Evolutionary conservation across 1,140 invertebrate species (phyloP), one percentile per base, ranked within the genome.

Genomic region (Drosophila simulans): DNA sequence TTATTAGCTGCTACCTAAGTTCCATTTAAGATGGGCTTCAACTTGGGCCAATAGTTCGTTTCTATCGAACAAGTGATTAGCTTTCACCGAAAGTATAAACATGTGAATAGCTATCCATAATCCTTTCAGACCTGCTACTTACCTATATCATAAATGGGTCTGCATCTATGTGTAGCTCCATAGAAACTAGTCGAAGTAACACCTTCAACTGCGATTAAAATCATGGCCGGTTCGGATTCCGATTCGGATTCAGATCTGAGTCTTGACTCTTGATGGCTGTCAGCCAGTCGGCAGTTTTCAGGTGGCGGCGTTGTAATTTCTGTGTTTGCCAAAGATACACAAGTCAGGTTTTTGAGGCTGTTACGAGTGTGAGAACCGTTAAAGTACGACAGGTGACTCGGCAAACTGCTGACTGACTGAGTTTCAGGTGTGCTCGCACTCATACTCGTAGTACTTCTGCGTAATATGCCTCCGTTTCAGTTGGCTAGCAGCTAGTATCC

Each of bases 361-460:
- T 73, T 66, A 78, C 56, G 81, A 85, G 82, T 85, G 82, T 85
- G 82, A 85, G 82, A 85, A 85, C 82, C 82, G 82, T 85, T 85
- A 85, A 81, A 81, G 77, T 64, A 77, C 76, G 72, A 56, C 68
- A 57, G 34, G 68, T 71, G 68, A 71, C 68, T 68, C 53, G 64
- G 72, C 80, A 84, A 77, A 68, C 60, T 64, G 66, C 55, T 55
- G 69, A 55, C 48, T 39, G 66, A 27, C 48, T 40, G 55, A 51
- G 53, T 72, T 46, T 53, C 58, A 43, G 55, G 53, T 55, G 59
- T 39, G 52, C 39, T 46, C 39, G 51, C 7, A 31, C 31, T 31
- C 31, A 31, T 31, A 8, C 27, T 7, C 27, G 27, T 31, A 52
- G 57, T 52, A 69, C 27, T 54, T 69, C 65, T 43, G 63, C 64